phyloP scores from a whole-genome alignment of 2,888 invertebrate genomes.

The Troglohyphantes excavatus region DNA sequence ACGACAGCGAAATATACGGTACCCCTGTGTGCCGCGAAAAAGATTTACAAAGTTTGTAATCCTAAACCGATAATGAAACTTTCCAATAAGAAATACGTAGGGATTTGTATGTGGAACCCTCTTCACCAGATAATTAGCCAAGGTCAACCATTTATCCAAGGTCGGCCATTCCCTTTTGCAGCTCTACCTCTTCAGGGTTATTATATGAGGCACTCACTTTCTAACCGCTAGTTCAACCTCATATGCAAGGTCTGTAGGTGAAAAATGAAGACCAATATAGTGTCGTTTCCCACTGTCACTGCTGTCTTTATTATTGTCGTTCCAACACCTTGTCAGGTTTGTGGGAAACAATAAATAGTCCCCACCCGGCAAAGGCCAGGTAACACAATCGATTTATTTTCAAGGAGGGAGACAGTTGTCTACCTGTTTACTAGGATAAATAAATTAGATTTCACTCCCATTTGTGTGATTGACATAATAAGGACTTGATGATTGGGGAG shows the following conservation, averaged over 20 bases:
- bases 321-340: conserved; percentile 31
- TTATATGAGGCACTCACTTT: not conserved
- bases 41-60: no score
- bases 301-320: conserved; percentile 8
- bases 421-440: no score
- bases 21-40: no score
- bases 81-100: not conserved
- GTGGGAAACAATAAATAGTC: conserved; percentile 14
- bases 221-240: conserved; percentile 18
- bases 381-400: not conserved
- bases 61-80: conserved; percentile 20
- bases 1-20: no score
- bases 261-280: not conserved
- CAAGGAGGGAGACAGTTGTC: no score
- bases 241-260: not conserved
- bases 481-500: no score
- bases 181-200: conserved; percentile 29
- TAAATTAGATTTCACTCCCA: no score
- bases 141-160: no score
- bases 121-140: conserved; percentile 8
- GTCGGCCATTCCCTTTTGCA: conserved; percentile 23
- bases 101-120: not conserved
- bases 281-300: not conserved
- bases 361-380: not conserved
- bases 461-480: no score